Evolutionary conservation across 2,113 vertebrate genomes (phyloP).

Genomic region (Spermophilus dauricus): DNA sequence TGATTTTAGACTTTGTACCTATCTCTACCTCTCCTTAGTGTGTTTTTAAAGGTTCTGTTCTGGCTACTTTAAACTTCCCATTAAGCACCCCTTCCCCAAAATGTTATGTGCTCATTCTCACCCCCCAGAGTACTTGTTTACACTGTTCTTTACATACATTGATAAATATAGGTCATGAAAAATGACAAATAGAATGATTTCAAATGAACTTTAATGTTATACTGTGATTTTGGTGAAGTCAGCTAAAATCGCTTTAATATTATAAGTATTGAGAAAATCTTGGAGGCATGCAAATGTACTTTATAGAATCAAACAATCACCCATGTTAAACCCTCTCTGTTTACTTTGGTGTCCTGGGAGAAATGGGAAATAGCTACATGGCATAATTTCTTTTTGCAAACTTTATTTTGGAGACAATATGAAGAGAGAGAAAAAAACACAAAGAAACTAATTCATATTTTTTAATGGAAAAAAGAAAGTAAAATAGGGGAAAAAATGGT

Average conservation of each 20-base stretch:
- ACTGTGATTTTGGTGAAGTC: not conserved
- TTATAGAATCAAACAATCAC: not conserved
- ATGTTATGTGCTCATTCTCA: not conserved
- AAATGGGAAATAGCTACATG: not conserved
- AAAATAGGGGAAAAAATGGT: not conserved
- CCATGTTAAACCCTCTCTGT: not conserved
- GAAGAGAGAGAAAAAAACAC: not conserved
- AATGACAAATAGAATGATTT: not conserved
- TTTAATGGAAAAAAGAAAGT: not conserved
- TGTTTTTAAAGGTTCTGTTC: not conserved
- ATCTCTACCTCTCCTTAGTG: conserved; percentile 13
- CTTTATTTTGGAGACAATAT: conserved; percentile 9
- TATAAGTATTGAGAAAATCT: not conserved
- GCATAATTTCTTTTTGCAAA: conserved; percentile 43
- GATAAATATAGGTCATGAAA: not conserved
- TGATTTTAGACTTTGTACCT: conserved; percentile 54
- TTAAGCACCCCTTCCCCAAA: not conserved
- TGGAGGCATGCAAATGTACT: not conserved
- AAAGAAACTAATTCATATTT: not conserved
- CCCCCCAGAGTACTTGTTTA: not conserved
- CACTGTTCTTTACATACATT: not conserved
- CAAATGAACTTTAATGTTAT: conserved; percentile 11
- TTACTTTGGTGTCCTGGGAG: not conserved
- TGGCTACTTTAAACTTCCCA: not conserved
- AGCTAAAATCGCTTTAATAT: not conserved